phyloP scores from a whole-genome alignment of 2,888 invertebrate genomes.

The Chymomyza procnemis region DNA sequence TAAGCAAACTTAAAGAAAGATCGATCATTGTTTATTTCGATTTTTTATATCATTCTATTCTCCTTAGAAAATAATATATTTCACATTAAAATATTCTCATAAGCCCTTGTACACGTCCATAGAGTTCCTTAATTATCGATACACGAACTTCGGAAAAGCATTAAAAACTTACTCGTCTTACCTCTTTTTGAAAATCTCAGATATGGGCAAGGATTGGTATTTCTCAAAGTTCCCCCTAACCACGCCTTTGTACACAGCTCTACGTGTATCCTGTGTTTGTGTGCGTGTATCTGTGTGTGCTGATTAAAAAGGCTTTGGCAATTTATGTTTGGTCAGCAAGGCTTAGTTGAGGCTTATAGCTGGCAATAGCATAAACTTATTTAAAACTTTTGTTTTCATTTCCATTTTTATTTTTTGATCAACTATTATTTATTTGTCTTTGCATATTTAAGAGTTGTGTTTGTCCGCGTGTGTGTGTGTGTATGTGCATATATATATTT shows the following conservation, averaged over 20 bases:
- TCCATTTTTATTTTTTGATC: constrained; percentile 1
- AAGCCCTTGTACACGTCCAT: too few relatives aligned
- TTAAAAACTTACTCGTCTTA: too few relatives aligned
- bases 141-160: too few relatives aligned
- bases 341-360: constrained; percentile 22
- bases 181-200: background rate
- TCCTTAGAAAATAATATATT: too few relatives aligned
- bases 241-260: background rate
- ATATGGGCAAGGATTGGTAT: background rate
- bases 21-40: too few relatives aligned
- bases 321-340: constrained; percentile 6
- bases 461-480: background rate
- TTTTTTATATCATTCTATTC: too few relatives aligned
- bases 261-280: background rate
- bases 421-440: background rate
- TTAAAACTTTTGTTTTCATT: constrained; percentile 8
- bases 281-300: constrained; percentile 25
- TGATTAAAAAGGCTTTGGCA: constrained; percentile 66
- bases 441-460: background rate
- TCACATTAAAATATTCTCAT: too few relatives aligned
- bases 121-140: too few relatives aligned
- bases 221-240: background rate
- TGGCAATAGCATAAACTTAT: background rate
- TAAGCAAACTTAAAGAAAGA: too few relatives aligned
- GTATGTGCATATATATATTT: background rate